A percentile compares a stretch with the other conserved stretches of the same genome.
These are phyloP conservation scores for Cisticola juncidis DNA, from an alignment of 2,113 vertebrate species.

Conservation along the genomic window DNA sequence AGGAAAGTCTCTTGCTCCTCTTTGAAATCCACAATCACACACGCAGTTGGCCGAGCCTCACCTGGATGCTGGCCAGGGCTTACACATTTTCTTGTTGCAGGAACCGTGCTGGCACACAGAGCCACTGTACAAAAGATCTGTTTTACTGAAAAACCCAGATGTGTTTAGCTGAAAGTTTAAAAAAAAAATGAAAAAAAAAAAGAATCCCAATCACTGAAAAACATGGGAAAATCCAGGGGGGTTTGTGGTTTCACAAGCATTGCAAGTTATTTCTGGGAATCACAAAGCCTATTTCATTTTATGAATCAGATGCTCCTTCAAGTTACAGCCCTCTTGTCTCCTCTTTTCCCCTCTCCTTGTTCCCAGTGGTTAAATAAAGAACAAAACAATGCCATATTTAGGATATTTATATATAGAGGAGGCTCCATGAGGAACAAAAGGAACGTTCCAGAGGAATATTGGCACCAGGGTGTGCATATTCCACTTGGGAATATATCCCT, in stretches of 20 bases:
- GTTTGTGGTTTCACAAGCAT: conserved; percentile 13
- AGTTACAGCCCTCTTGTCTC: neutral
- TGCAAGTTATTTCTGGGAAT: conserved; percentile 23
- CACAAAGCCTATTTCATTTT: conserved; percentile 10
- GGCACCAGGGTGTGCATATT: neutral
- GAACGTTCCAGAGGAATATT: neutral
- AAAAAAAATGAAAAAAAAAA: neutral
- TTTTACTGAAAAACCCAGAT: conserved; percentile 16
- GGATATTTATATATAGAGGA: neutral
- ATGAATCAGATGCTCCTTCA: conserved; percentile 24
- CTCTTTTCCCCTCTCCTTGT: neutral
- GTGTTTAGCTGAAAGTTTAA: neutral
- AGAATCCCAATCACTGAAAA: neutral
- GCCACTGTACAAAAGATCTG: neutral
- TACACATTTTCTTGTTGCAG: neutral
- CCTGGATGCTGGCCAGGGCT: conserved; percentile 33
- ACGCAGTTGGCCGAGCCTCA: neutral
- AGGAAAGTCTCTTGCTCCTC: neutral
- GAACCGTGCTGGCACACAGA: neutral
- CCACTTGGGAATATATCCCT: neutral
- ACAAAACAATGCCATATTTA: conserved; percentile 9
- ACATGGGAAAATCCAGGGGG: neutral
- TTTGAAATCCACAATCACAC: neutral
- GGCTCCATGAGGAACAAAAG: neutral
- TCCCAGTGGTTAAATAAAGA: conserved; percentile 28